phyloP scores from a whole-genome alignment of 2,113 vertebrate species.

The Gobiocypris rarus region DNA sequence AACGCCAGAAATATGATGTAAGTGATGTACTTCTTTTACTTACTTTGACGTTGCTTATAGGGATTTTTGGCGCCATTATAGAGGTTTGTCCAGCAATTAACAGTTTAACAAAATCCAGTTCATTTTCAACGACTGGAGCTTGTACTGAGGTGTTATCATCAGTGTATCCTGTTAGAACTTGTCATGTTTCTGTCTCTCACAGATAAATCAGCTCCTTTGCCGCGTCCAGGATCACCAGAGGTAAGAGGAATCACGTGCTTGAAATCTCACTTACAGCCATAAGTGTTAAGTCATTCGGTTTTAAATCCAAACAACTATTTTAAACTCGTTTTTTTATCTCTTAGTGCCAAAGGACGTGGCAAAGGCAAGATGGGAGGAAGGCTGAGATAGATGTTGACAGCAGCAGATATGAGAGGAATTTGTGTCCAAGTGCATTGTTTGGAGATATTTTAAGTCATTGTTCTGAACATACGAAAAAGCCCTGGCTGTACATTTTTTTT shows the following conservation, averaged over 20 bases:
- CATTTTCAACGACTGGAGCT: not conserved
- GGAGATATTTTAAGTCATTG: not conserved
- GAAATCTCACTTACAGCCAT: not conserved
- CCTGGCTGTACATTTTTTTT: conserved; percentile 39
- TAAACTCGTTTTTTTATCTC: conserved; percentile 20
- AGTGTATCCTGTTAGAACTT: not conserved
- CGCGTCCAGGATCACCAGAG: conserved; percentile 75
- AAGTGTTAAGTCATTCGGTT: not conserved
- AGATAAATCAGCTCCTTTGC: conserved; percentile 76
- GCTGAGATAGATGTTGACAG: conserved; percentile 67
- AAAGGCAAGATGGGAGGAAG: conserved; percentile 75
- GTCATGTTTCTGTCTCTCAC: conserved; percentile 51
- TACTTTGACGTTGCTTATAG: not conserved
- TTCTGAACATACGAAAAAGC: not conserved
- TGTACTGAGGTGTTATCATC: not conserved
- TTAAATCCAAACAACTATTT: not conserved
- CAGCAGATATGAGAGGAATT: conserved; percentile 7
- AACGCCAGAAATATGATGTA: conserved; percentile 95
- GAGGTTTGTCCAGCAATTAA: not conserved
- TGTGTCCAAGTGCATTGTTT: conserved; percentile 46
- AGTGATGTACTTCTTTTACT: conserved; percentile 59
- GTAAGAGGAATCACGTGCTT: conserved; percentile 60
- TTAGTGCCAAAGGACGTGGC: conserved; percentile 75
- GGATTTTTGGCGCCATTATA: not conserved
- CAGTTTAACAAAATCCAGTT: not conserved